These are phyloP conservation scores for Macrotrachela quadricornifera DNA, from an alignment of 1,140 invertebrate genomes.

Conservation along the genomic window DNA sequence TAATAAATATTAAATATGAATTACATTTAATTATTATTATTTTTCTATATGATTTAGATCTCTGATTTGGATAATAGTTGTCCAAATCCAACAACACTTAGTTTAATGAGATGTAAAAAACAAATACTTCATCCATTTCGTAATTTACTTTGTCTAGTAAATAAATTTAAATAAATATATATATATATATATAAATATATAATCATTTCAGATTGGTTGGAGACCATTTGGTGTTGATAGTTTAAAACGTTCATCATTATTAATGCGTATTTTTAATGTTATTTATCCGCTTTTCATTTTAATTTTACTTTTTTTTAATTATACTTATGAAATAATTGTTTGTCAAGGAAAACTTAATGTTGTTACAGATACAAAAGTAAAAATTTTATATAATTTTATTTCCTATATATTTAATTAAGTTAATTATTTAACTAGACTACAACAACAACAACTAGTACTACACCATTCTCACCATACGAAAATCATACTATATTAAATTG, in stretches of 20 bases:
- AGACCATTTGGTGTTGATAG: constrained; percentile 20
- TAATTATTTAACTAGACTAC: not conserved
- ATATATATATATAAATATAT: not conserved
- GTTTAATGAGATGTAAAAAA: constrained; percentile 18
- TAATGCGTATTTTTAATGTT: constrained; percentile 16
- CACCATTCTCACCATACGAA: constrained; percentile 10
- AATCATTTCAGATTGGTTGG: constrained; percentile 21
- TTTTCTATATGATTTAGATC: too few species aligned
- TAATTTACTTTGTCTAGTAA: constrained; percentile 22
- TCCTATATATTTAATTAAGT: not conserved
- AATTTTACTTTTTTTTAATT: constrained; percentile 20
- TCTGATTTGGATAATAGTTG: too few species aligned
- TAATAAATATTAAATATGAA: too few species aligned
- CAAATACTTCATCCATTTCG: constrained; percentile 21
- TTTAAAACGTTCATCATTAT: constrained; percentile 12
- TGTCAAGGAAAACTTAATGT: constrained; percentile 26
- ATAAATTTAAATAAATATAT: not conserved
- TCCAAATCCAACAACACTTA: constrained; percentile 14
- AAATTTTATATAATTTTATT: not conserved
- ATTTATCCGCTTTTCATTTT: constrained; percentile 19
- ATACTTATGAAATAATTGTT: constrained; percentile 22
- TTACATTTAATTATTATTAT: too few species aligned
- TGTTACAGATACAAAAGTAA: constrained; percentile 17
- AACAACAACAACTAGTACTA: not conserved
- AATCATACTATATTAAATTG: constrained; percentile 1